Evolutionary conservation across 1,140 invertebrate species (phyloP).

Genomic region (Arion vulgaris): DNA sequence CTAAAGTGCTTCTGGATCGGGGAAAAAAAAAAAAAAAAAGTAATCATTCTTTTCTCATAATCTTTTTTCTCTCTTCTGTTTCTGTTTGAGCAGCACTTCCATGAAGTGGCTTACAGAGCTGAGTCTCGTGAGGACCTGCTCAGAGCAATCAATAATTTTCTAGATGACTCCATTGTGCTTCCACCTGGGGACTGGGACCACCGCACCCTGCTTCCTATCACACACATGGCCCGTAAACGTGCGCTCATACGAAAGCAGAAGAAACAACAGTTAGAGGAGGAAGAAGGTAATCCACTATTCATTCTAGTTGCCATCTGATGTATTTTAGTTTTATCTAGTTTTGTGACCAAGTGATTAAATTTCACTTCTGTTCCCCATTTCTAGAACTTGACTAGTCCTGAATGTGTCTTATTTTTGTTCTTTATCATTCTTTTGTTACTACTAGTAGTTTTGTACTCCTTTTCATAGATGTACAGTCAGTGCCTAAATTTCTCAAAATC

Average conservation of each 20-base stretch:
- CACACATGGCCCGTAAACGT: constrained; percentile 78
- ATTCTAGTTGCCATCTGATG: neutral
- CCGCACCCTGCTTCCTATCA: constrained; percentile 90
- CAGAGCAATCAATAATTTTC: constrained; percentile 93
- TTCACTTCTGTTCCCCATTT: no score
- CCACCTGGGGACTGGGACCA: constrained; percentile 96
- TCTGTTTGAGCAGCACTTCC: constrained; percentile 79
- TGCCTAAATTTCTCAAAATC: no score
- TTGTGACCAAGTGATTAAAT: no score
- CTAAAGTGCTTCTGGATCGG: no score
- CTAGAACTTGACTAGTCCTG: no score
- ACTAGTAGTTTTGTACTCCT: no score
- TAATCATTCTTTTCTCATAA: neutral
- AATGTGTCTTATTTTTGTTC: no score
- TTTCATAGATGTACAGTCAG: no score
- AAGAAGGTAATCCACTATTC: constrained; percentile 49
- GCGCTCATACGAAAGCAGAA: constrained; percentile 54
- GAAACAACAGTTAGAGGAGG: constrained; percentile 62
- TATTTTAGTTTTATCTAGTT: no score
- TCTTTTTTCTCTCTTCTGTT: neutral
- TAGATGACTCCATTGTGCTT: constrained; percentile 94
- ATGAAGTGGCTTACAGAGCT: constrained; percentile 91
- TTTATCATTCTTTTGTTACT: no score
- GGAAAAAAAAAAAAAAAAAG: no score
- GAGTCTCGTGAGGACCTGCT: constrained; percentile 87